Conservation (phyloP, 2,888 invertebrate genomes). For the Physocephala rufipes region DNA sequence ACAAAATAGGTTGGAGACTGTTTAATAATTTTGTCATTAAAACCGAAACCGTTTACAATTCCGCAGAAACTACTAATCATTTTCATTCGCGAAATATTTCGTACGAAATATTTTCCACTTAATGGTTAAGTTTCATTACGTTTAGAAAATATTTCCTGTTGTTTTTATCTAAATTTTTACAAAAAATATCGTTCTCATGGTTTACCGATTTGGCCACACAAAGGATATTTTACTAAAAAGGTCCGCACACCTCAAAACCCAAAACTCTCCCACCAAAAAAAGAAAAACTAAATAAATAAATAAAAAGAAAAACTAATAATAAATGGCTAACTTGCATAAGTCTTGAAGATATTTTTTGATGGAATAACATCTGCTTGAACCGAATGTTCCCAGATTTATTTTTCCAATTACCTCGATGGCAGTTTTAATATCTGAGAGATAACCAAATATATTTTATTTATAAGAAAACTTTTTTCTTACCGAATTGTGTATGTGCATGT, state of each 20-base stretch:
- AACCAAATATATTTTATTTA: conserved; percentile 34
- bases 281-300: background rate
- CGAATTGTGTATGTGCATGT: conserved; percentile 11
- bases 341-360: background rate
- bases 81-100: too few species aligned
- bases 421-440: conserved; percentile 43
- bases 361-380: background rate
- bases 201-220: background rate
- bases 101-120: too few species aligned
- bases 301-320: too few species aligned
- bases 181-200: too few species aligned
- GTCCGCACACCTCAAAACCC: too few species aligned
- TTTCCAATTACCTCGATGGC: conserved; percentile 48
- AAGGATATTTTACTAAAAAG: background rate
- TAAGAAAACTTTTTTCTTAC: conserved; percentile 6
- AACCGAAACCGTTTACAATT: too few species aligned
- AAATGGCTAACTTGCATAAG: too few species aligned
- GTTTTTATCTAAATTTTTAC: too few species aligned
- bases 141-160: too few species aligned
- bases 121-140: too few species aligned
- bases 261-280: background rate
- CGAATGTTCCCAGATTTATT: conserved; percentile 38
- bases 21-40: conserved; percentile 59
- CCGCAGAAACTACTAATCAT: too few species aligned
- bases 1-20: background rate